Evolutionary conservation across 2,797 vertebrate genomes (phyloP), one percentile per base, ranked within the genome.

Genomic region (Huso huso): DNA sequence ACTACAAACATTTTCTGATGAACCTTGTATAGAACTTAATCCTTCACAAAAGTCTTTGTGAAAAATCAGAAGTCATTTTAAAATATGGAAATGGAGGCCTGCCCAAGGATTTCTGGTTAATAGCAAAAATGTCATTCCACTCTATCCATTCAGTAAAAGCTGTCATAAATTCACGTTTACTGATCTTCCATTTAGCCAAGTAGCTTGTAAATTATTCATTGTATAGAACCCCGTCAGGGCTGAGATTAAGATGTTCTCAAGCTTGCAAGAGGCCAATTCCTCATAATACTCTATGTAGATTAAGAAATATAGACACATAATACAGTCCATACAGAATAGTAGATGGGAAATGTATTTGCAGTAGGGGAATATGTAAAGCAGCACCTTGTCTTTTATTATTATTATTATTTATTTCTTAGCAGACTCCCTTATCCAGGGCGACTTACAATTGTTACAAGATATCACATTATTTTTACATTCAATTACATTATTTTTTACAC

Each of bases 221-320:
- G 0, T 75, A 77, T 71, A 73, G 70, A 73, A 55, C 72, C 79
- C 79, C 86, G 82, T 86, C 85, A 84, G 66, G 75, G 71, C 68
- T 79, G 79, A 81, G 83, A 92, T 89, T 87, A 89, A 90, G 87
- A 89, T 77, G 72, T 89, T 78, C 78, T 81, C 74, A 83, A 84
- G 82, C 74, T 75, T 84, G 75, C 82, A 73, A 62, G 73, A 75
- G 85, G 58, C 72, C 73, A 78, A 87, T 88, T 83, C 82, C 88
- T 89, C 86, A 85, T 76, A 75, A 70, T 37, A 37, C 37, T 37
- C 37, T 37, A 37, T 37, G 23, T 3, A 37, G 23, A 37, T 37
- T 37, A 37, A 37, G 23, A 37, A 37, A 18, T 53, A 83, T 74
- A 73, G 77, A 73, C 71, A 76, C n/a, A 10, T 8, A 67, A n/a